phyloP scores from a whole-genome alignment of 1,140 invertebrate species.

The Sitodiplosis mosellana region DNA sequence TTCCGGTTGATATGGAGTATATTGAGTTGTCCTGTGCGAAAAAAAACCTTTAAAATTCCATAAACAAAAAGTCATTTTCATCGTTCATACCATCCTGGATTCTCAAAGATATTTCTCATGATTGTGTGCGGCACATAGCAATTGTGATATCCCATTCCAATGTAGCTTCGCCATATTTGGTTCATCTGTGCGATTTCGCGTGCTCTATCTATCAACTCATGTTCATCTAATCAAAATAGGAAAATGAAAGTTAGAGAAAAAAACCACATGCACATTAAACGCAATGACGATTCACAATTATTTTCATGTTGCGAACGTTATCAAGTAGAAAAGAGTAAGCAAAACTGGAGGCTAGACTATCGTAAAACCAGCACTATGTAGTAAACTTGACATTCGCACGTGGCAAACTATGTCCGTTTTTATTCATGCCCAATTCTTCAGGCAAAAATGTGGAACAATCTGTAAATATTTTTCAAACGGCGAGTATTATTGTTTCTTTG shows the following conservation, averaged over 20 bases:
- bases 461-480: too few species aligned
- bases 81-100: conserved; percentile 81
- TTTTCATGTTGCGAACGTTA: too few species aligned
- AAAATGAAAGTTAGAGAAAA: not conserved
- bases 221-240: conserved; percentile 51
- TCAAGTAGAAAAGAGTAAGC: too few species aligned
- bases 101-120: conserved; percentile 94
- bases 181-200: conserved; percentile 69
- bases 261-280: not conserved
- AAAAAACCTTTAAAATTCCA: conserved; percentile 1
- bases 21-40: conserved; percentile 54
- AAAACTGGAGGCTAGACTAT: too few species aligned
- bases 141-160: conserved; percentile 98
- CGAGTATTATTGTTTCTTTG: not conserved
- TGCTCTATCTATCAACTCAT: conserved; percentile 66
- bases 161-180: conserved; percentile 87
- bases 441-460: too few species aligned
- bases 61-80: not conserved
- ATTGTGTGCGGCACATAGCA: conserved; percentile 91
- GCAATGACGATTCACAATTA: too few species aligned
- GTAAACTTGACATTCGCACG: too few species aligned
- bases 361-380: too few species aligned
- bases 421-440: too few species aligned
- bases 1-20: conserved; percentile 82
- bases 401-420: too few species aligned